Evolutionary conservation across 2,797 vertebrate species (phyloP), one percentile per base, ranked within the genome.

Genomic region (Phyllotis vaccarum): DNA sequence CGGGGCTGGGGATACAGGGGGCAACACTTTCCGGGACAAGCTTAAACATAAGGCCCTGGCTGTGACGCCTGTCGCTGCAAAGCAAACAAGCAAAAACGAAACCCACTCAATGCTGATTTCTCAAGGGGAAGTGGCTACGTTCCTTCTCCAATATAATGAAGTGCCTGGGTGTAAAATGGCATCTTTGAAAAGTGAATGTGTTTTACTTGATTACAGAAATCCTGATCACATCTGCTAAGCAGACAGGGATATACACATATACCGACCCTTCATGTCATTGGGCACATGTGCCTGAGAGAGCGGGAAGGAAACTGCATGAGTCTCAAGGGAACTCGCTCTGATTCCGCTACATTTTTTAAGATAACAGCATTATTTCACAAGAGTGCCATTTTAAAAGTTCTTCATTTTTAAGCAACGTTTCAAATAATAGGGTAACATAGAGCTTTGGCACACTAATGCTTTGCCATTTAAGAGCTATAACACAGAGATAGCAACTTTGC

Each of bases 381-480:
- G 46, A 94, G 13, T 8, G 16, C 13, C 54, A 5, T 76, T 52
- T 46, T n/a, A 86, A 82, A 10, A 74, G 19, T 22, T 3, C 22
- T 62, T 88, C 31, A 88, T 54, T 92, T 92, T 82, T 16, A 91
- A 93, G 34, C 75, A 74, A 93, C 88, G 8, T 66, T 96, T 62
- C 31, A 31, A 72, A 93, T n/a, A 80, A 21, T 24, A 58, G 24
- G 19, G 85, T 0, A 43, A n/a, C 40, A 29, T 14, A 54, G 27
- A 64, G 62, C 29, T 81, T 89, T 43, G 58, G 60, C 13, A 56
- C 29, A 56, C 3, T 72, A 81, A 83, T 10, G 43, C 29, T 95
- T 90, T 80, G 17, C 62, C 86, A 79, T 60, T 62, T 80, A 60
- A 60, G 86, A 95, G 89, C 87, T 85, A 64, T n/a, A 62, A 62